Base-by-base conservation (phyloP, 1,140 invertebrate genomes). In the Neodiprion fabricii region DNA sequence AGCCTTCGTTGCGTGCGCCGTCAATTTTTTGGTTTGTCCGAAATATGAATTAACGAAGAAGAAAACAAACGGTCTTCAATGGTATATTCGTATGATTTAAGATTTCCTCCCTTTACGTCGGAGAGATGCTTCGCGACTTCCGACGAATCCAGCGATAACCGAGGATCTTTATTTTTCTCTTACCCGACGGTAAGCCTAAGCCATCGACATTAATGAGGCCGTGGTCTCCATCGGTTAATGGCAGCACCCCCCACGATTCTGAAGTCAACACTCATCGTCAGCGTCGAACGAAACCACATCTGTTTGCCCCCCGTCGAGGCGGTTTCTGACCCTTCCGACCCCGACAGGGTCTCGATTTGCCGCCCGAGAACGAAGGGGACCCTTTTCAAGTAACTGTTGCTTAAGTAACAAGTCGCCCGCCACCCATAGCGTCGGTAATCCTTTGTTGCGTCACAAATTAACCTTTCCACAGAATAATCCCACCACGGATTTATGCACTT, bases 221-320 rank as follows among this genome's bases (percentile, higher is more conserved):
- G 53, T 61, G n/a, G 11, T 17, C 11, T 12, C 11, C 11, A 12
- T 17, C 11, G 11, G 11, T 9, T 17, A 61, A 61, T 17, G n/a
- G 11, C 53, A 5, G n/a, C 53, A 61, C 53, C 53, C 53, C 53
- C 53, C 53, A 61, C 53, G 53, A 61, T 17, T 61, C 53, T 5
- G n/a, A 17, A 61, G 53, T 61, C 53, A 61, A 61, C 53, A 61
- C 8, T 61, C 53, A 40, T 5, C 28, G 28, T 40, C 28, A 61
- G n/a, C 9, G n/a, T 17, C 53, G n/a, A 61, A 61, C 53, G 53
- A 61, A 61, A 61, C 53, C 53, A 61, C 53, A 61, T 61, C 53
- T 61, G 53, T 9, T 61, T 14, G n/a, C 53, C 53, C 53, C 53
- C 53, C 53, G 8, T 61, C 11, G 53, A 61, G 53, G 3, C 53